These are phyloP conservation scores for Iselma pallidipennis DNA, from an alignment of 2,888 invertebrate genomes.

Conservation along the genomic window DNA sequence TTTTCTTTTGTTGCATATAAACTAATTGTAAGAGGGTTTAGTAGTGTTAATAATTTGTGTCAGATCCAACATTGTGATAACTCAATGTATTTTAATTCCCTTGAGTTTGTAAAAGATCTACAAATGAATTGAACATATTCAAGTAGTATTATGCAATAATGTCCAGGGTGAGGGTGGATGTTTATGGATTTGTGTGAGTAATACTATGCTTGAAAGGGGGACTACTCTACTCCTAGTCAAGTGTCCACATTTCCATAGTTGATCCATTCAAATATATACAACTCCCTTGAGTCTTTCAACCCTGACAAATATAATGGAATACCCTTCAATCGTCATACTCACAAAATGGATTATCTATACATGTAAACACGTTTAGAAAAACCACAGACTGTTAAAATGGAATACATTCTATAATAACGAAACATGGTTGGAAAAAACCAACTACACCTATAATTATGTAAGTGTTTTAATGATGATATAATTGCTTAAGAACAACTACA, in stretches of 20 bases:
- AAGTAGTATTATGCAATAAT: conserved; percentile 14
- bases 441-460: not conserved
- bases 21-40: too few species aligned
- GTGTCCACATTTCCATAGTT: conserved; percentile 28
- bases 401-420: not conserved
- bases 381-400: not conserved
- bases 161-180: conserved; percentile 34
- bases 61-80: conserved; percentile 7
- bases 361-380: not conserved
- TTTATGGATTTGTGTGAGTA: conserved; percentile 33
- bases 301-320: conserved; percentile 10
- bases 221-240: conserved; percentile 27
- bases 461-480: conserved; percentile 12
- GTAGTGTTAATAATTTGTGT: conserved; percentile 3
- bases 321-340: conserved; percentile 8
- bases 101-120: not conserved
- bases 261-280: conserved; percentile 10
- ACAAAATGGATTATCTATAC: not conserved
- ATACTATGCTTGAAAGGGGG: conserved; percentile 29
- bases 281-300: conserved; percentile 11
- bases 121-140: conserved; percentile 17
- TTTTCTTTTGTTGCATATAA: too few species aligned
- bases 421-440: not conserved
- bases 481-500: not conserved
- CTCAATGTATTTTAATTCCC: conserved; percentile 13